phyloP scores from a whole-genome alignment of 1,140 invertebrate species.

The Teleogryllus occipitalis region DNA sequence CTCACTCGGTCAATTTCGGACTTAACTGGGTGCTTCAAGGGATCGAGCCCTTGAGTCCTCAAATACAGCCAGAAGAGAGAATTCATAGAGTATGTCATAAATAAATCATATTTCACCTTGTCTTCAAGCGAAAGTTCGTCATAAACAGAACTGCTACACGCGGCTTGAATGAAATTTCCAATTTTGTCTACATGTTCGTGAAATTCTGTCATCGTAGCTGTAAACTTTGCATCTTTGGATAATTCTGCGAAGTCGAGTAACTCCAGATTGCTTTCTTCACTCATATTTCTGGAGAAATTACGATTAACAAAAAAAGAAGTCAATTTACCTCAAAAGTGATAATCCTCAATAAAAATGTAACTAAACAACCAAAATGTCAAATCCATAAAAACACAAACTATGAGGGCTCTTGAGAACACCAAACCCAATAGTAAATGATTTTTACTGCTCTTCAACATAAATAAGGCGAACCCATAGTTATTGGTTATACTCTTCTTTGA shows the following conservation, averaged over 20 bases:
- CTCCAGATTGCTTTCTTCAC: no score
- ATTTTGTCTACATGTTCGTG: constrained; percentile 42
- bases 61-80: constrained; percentile 51
- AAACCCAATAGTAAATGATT: no score
- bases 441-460: no score
- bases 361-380: no score
- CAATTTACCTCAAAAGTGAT: no score
- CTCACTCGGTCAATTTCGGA: constrained; percentile 45
- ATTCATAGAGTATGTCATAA: constrained; percentile 46
- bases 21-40: constrained; percentile 26
- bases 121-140: constrained; percentile 43
- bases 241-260: constrained; percentile 28
- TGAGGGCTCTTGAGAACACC: no score
- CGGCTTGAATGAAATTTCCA: constrained; percentile 34
- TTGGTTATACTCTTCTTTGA: no score
- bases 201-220: constrained; percentile 41
- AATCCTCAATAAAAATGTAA: no score
- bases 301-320: no score
- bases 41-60: constrained; percentile 44
- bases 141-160: constrained; percentile 31
- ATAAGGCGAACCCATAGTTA: no score
- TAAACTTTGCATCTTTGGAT: constrained; percentile 36
- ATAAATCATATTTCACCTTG: constrained; percentile 50
- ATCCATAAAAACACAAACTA: no score
- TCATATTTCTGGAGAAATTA: no score